Base-by-base conservation (phyloP, 2,113 vertebrate genomes). In the Corythornis madagascariensis region DNA sequence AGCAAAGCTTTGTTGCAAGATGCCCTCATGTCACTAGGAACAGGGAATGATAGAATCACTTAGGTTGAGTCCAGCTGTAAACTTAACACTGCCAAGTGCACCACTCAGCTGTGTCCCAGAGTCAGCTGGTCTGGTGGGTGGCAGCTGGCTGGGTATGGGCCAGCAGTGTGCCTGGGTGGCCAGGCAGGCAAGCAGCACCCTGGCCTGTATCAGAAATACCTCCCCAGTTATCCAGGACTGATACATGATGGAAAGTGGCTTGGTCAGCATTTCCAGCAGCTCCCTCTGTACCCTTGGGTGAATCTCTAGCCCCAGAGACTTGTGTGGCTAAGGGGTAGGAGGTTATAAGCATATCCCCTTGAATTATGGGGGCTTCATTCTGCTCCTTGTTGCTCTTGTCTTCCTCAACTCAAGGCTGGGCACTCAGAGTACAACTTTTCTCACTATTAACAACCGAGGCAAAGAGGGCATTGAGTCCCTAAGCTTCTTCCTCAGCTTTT, bases 271-370 rank as follows among this genome's bases (percentile, higher is more conserved):
- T n/a, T 61, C 53, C 24, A 15, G 25, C 47, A 67, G 18, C 19
- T 57, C 17, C 47, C 19, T 33, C 14, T 25, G 16, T 19, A 10
- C 16, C 38, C 15, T 24, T 38, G 28, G 13, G 47, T 73, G 67
- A 16, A 56, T 69, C 48, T 35, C 38, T 7, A 8, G 17, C 7
- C 28, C 15, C 1, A 1, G 40, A 20, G 29, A 70, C 15, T 0
- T 42, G 15, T 26, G 12, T 26, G 12, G 59, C 29, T 26, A 7
- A 52, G 16, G 6, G 63, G 24, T 6, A 74, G 13, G 8, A 53
- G 7, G 16, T 50, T 0, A 1, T 55, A 4, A 50, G 7, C 6
- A 2, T 71, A 77, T 86, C 24, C 16, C 6, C 35, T 66, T 66
- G 42, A 19, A 6, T 56, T 50, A 4, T 40, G 47, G 6, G 19